Base-by-base conservation (phyloP, 2,888 invertebrate species). In the Cancer borealis region DNA sequence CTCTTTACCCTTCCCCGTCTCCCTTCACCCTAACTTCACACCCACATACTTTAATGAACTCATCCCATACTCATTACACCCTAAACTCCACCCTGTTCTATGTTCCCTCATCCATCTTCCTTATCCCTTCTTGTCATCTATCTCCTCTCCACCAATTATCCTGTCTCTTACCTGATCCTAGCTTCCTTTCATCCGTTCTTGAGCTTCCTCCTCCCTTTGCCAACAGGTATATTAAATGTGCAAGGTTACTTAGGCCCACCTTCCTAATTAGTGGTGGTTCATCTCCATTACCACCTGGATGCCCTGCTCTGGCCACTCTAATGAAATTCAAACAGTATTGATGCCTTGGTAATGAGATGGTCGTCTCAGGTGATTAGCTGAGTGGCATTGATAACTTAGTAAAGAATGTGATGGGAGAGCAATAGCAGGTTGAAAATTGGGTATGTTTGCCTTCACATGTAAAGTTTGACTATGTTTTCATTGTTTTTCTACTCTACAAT, bases 301-400 rank as follows among this genome's bases (percentile, higher is more conserved):
- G n/a, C 3, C 73, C 21, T 3, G 21, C 73, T 21, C 73, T 73
- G 30, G 79, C 30, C 79, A 26, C 30, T 79, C 79, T 79, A 79
- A 79, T 79, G 79, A 79, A 30, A 30, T 79, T 30, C 79, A 79
- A 79, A 79, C 79, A 30, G 79, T 79, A 79, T 79, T 79, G 79
- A 79, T 79, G 79, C 14, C 12, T 12, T 30, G 2, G 26, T 79
- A 79, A 26, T 30, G 30, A 30, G 30, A 10, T 79, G 79, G 79
- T 26, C 30, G 30, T 30, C 79, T 79, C 12, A 30, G 30, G 26
- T 10, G 5, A 79, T 79, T 30, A 79, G 2, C 26, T 10, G 0
- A 79, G 26, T 79, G 30, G 79, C 30, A 3, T 79, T 79, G 79
- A 30, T 3, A 79, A 2, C 30, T 12, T 8, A 12, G 0, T 8